A percentile compares a stretch with the other conserved stretches of the same genome.
These are phyloP conservation scores for Garra rufa DNA, from an alignment of 2,113 vertebrate species.

Conservation along the genomic window DNA sequence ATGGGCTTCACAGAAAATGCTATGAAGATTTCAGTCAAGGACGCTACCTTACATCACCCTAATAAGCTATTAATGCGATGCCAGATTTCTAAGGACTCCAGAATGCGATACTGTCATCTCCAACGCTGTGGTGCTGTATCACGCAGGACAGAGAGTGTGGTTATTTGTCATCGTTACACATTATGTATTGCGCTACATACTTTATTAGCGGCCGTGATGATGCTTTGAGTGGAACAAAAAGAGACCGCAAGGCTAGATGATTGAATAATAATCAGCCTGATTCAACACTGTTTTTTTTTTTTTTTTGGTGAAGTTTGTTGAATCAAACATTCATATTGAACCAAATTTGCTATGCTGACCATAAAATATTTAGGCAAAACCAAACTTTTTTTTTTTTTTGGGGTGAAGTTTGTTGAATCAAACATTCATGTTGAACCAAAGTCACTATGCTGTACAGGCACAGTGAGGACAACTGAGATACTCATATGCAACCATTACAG, in stretches of 20 bases:
- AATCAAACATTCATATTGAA: no score
- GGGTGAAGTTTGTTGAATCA: no score
- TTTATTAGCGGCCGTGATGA: not conserved
- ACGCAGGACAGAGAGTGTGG: constrained; percentile 1
- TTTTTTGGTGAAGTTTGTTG: no score
- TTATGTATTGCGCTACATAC: not conserved
- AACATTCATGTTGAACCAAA: no score
- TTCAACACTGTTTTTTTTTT: not conserved
- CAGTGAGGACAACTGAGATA: no score
- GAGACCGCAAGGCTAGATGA: not conserved
- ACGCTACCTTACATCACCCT: constrained; percentile 36
- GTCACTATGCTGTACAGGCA: no score
- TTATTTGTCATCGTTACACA: constrained; percentile 19
- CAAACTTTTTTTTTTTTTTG: no score
- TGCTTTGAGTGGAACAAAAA: not conserved
- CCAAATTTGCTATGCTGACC: no score
- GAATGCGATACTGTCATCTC: constrained; percentile 17
- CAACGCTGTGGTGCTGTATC: not conserved
- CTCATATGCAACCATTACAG: no score
- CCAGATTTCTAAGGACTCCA: constrained; percentile 15
- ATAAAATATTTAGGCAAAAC: not conserved
- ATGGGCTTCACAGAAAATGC: constrained; percentile 1
- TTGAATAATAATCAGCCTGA: not conserved
- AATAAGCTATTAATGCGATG: constrained; percentile 33
- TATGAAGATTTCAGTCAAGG: constrained; percentile 16